A percentile compares a stretch with the other conserved stretches of the same genome.
phyloP scores from a whole-genome alignment of 2,113 vertebrate species.

The Python bivittatus region DNA sequence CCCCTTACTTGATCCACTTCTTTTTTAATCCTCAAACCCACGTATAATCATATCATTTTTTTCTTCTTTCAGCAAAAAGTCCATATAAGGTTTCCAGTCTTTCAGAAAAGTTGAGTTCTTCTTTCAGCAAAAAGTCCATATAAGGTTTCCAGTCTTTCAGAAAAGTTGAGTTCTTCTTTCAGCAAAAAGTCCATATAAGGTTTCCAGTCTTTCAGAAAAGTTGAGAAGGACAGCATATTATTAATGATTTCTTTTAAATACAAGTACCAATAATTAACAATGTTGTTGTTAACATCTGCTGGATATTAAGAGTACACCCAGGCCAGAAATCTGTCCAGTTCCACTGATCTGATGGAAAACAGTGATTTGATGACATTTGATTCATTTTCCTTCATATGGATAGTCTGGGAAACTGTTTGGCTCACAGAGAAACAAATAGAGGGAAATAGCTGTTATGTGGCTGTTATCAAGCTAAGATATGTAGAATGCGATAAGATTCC shows the following conservation, averaged over 20 bases:
- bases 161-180: too few relatives aligned
- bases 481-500: background rate
- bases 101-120: background rate
- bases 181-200: background rate
- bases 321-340: background rate
- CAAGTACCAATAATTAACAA: background rate
- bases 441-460: background rate
- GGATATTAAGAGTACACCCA: fast-evolving
- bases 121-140: too few relatives aligned
- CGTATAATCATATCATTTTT: background rate
- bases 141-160: too few relatives aligned
- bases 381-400: background rate
- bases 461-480: fast-evolving
- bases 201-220: background rate
- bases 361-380: background rate
- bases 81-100: background rate
- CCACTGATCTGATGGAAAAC: background rate
- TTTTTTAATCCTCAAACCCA: background rate
- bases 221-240: background rate
- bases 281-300: background rate
- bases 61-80: background rate
- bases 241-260: background rate
- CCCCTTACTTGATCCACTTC: background rate
- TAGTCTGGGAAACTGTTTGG: background rate
- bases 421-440: background rate